phyloP scores from a whole-genome alignment of 2,888 invertebrate genomes.

The Catocala nupta region DNA sequence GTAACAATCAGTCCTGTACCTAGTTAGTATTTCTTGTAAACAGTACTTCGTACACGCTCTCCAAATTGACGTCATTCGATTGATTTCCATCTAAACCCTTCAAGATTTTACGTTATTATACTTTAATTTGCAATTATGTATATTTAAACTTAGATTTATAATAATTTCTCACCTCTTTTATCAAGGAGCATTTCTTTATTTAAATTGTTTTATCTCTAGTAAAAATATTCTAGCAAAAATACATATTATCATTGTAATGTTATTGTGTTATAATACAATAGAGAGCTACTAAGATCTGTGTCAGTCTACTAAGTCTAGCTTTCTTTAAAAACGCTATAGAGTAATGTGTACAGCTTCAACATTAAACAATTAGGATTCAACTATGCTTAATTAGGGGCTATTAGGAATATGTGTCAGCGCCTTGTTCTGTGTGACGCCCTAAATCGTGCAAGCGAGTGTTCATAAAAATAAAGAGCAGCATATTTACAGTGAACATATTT shows the following conservation, averaged over 20 bases:
- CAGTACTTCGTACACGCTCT: slow-evolving; percentile 45
- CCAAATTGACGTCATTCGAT: slow-evolving; percentile 80
- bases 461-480: slow-evolving; percentile 56
- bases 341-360: slow-evolving; percentile 46
- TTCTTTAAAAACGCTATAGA: slow-evolving; percentile 49
- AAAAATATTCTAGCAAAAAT: slow-evolving; percentile 37
- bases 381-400: slow-evolving; percentile 76
- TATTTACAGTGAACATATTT: slow-evolving; percentile 52
- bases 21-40: slow-evolving; percentile 33
- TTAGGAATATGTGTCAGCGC: slow-evolving; percentile 82
- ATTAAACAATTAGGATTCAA: slow-evolving; percentile 63
- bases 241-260: slow-evolving; percentile 55
- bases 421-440: slow-evolving; percentile 67
- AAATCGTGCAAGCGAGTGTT: slow-evolving; percentile 62
- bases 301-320: slow-evolving; percentile 44
- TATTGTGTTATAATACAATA: slow-evolving; percentile 62
- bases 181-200: background rate
- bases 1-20: slow-evolving; percentile 28
- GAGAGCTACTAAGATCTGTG: slow-evolving; percentile 46
- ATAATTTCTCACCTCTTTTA: background rate
- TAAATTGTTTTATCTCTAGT: slow-evolving; percentile 9
- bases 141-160: background rate
- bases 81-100: slow-evolving; percentile 74
- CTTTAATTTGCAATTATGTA: background rate
- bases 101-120: slow-evolving; percentile 48